These are phyloP conservation scores for Stomatorhinus ivindoensis DNA, from an alignment of 2,113 vertebrate species.

Conservation along the genomic window DNA sequence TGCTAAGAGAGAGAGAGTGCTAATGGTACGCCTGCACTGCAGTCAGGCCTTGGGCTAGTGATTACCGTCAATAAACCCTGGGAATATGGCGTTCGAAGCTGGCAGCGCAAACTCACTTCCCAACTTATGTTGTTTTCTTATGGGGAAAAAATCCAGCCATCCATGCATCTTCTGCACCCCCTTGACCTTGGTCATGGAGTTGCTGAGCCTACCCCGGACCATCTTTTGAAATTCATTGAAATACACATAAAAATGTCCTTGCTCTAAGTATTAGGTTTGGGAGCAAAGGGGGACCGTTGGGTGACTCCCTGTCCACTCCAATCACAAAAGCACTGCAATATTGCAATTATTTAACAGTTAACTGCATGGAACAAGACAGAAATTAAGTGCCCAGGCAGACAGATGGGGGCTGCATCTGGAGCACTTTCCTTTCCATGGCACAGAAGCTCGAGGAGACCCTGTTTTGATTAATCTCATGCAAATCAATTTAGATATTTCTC, in stretches of 20 bases:
- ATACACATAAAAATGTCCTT: background rate
- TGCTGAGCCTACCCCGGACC: background rate
- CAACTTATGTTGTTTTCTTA: background rate
- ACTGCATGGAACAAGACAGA: constrained; percentile 22
- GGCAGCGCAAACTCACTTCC: background rate
- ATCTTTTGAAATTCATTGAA: background rate
- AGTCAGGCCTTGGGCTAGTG: background rate
- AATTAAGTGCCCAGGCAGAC: constrained; percentile 32
- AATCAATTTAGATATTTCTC: constrained; percentile 49
- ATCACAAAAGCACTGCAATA: constrained; percentile 29
- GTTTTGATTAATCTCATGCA: constrained; percentile 60
- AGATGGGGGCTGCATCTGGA: constrained; percentile 60
- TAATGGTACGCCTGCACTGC: background rate
- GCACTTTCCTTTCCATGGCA: constrained; percentile 52
- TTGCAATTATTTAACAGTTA: constrained; percentile 35
- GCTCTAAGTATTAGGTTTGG: background rate
- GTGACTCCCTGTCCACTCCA: too few species aligned
- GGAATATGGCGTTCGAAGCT: background rate
- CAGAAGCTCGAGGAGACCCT: constrained; percentile 43
- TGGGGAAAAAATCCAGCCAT: background rate
- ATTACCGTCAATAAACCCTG: background rate
- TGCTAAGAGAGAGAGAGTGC: background rate
- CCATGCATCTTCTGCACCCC: background rate
- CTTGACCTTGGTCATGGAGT: background rate
- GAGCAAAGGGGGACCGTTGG: background rate